A percentile compares a stretch with the other conserved stretches of the same genome.
Evolutionary conservation across 1,140 invertebrate genomes (phyloP).

Genomic region (Euglossa dilemma): DNA sequence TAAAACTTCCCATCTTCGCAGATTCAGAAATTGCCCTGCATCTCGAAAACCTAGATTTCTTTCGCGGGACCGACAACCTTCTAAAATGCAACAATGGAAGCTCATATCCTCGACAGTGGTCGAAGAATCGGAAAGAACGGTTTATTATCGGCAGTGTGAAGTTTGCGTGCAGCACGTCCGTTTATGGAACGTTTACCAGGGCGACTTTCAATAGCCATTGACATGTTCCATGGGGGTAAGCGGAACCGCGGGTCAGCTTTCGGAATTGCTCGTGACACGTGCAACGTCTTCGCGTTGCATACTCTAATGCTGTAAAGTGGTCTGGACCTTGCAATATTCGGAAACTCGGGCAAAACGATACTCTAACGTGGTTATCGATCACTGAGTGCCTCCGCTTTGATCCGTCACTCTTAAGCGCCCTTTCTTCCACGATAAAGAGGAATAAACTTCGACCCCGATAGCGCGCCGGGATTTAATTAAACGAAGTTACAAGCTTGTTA

Average conservation of each 20-base stretch:
- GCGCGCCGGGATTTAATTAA: not conserved
- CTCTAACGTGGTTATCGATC: constrained; percentile 7
- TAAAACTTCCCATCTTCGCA: no score
- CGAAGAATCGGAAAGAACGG: not conserved
- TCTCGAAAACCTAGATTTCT: no score
- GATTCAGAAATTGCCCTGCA: no score
- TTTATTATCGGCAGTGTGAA: not conserved
- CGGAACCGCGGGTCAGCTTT: constrained; percentile 6
- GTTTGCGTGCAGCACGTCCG: not conserved
- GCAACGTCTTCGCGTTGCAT: constrained; percentile 26
- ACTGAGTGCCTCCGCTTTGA: not conserved
- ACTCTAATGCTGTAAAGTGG: constrained; percentile 6
- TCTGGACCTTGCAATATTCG: constrained; percentile 11
- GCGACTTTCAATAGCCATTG: constrained; percentile 12
- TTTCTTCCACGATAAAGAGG: not conserved
- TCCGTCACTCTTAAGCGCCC: constrained; percentile 10
- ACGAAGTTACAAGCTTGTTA: not conserved
- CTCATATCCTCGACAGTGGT: no score
- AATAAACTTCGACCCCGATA: not conserved
- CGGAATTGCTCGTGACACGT: constrained; percentile 35
- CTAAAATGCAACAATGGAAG: no score
- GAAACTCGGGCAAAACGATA: not conserved
- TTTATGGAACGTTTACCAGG: not conserved
- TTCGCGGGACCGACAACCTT: no score
- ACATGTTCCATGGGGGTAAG: not conserved